Conservation (phyloP, 2,888 invertebrate genomes). For the Nudaria mundana region DNA sequence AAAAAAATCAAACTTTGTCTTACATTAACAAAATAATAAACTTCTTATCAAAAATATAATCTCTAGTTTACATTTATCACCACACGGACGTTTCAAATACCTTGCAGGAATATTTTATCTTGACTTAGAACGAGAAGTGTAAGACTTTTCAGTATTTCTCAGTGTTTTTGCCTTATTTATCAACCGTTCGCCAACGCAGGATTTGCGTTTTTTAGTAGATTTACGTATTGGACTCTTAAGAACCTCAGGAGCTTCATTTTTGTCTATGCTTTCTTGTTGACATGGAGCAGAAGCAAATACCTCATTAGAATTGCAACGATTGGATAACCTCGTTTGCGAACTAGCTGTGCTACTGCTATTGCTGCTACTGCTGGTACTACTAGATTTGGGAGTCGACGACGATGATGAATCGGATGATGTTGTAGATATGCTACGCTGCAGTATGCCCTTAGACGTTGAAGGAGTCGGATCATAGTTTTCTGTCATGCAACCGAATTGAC, state of each 20-base stretch:
- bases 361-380: no score
- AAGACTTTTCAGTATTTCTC: constrained; percentile 1
- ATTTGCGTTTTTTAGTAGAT: neutral
- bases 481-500: no score
- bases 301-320: neutral
- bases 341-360: constrained; percentile 1
- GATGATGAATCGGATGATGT: no score
- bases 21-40: no score
- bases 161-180: constrained; percentile 1
- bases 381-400: no score
- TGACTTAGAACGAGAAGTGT: constrained; percentile 2
- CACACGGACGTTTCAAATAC: neutral
- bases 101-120: neutral
- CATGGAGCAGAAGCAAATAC: neutral
- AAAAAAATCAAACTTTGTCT: no score
- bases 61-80: no score
- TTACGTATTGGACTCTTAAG: constrained; percentile 1
- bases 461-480: no score
- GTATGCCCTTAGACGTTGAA: no score
- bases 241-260: constrained; percentile 2
- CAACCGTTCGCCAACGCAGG: neutral
- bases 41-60: no score
- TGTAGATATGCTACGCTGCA: no score
- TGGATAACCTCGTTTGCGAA: neutral
- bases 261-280: neutral